A percentile compares a stretch with the other conserved stretches of the same genome.
phyloP scores from a whole-genome alignment of 2,888 invertebrate species.

The Megamerina dolium region DNA sequence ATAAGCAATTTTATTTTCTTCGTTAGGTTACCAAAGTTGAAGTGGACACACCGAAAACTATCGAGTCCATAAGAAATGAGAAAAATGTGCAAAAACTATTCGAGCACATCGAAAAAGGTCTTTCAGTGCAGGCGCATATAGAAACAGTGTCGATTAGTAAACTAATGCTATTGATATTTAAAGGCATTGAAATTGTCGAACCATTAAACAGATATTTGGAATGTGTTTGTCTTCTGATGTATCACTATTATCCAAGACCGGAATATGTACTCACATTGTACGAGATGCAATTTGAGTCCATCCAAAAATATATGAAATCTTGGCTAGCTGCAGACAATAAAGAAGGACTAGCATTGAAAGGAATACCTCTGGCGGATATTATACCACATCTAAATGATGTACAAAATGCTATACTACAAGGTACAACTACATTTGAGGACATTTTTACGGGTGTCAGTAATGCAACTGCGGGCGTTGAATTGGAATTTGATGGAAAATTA shows the following conservation, averaged over 20 bases:
- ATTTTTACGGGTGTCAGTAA: slow-evolving; percentile 25
- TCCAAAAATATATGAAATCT: slow-evolving; percentile 30
- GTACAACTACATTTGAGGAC: slow-evolving; percentile 19
- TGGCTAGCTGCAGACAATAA: slow-evolving; percentile 22
- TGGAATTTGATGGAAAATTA: slow-evolving; percentile 29
- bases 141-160: slow-evolving; percentile 44
- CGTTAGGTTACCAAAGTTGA: slow-evolving; percentile 31
- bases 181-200: slow-evolving; percentile 35
- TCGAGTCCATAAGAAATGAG: slow-evolving; percentile 20
- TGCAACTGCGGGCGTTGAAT: slow-evolving; percentile 21
- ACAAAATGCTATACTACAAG: slow-evolving; percentile 23
- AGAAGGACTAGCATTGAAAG: not conserved
- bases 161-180: slow-evolving; percentile 40
- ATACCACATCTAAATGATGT: slow-evolving; percentile 31
- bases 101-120: slow-evolving; percentile 45
- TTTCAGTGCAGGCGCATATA: slow-evolving; percentile 41
- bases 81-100: slow-evolving; percentile 41
- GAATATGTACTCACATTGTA: slow-evolving; percentile 30
- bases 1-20: not conserved
- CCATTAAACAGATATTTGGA: slow-evolving; percentile 48
- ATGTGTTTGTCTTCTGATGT: slow-evolving; percentile 41
- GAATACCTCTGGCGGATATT: slow-evolving; percentile 1
- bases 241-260: slow-evolving; percentile 40
- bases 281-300: slow-evolving; percentile 18
- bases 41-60: slow-evolving; percentile 21